phyloP scores from a whole-genome alignment of 2,888 invertebrate genomes.

The Dyspetes luteomarginatus region DNA sequence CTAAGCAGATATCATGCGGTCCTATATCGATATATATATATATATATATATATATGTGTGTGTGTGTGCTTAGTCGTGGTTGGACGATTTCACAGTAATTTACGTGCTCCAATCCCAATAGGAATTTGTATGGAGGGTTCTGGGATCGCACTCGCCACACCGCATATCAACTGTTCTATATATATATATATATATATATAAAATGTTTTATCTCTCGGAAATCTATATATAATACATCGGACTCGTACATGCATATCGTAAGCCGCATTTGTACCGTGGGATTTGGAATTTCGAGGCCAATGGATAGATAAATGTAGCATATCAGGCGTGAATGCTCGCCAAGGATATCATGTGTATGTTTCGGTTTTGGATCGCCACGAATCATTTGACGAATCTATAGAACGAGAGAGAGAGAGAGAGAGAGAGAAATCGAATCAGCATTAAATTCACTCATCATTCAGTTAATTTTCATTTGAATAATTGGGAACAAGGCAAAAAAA shows the following conservation, averaged over 20 bases:
- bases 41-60: slow-evolving; percentile 18
- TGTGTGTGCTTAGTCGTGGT: slow-evolving; percentile 31
- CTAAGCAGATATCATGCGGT: slow-evolving; percentile 44
- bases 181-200: too few relatives aligned
- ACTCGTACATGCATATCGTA: slow-evolving; percentile 13
- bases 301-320: too few relatives aligned
- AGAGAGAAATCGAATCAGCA: too few relatives aligned
- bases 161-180: slow-evolving; percentile 27
- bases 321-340: too few relatives aligned
- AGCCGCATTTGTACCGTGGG: not conserved
- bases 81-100: slow-evolving; percentile 50
- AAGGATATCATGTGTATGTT: too few relatives aligned
- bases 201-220: slow-evolving; percentile 25
- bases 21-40: not conserved
- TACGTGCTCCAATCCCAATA: slow-evolving; percentile 37
- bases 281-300: not conserved
- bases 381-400: too few relatives aligned
- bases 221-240: slow-evolving; percentile 27
- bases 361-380: too few relatives aligned
- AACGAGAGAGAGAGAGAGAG: too few relatives aligned
- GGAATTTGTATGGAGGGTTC: slow-evolving; percentile 28
- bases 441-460: too few relatives aligned
- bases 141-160: slow-evolving; percentile 17
- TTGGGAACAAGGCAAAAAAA: too few relatives aligned
- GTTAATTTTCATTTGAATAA: too few relatives aligned